Evolutionary conservation across 2,888 invertebrate species (phyloP).

Genomic region (Cybosia mesomella): DNA sequence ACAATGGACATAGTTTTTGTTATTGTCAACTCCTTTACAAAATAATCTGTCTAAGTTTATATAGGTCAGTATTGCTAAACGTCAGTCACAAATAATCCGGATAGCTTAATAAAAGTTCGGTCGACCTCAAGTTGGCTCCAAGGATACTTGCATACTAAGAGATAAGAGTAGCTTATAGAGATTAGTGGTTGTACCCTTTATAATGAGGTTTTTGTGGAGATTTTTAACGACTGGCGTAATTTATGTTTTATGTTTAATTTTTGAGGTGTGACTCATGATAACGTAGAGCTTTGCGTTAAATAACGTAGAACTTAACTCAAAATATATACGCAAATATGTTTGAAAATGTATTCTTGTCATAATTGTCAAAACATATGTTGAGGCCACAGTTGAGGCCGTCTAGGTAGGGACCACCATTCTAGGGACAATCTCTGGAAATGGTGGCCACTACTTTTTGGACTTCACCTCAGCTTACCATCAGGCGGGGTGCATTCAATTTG

Average conservation of each 20-base stretch:
- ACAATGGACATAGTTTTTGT: slow-evolving; percentile 8
- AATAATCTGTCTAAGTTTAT: slow-evolving; percentile 6
- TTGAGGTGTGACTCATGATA: background rate
- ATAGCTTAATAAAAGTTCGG: slow-evolving; percentile 35
- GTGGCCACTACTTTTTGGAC: too few species aligned
- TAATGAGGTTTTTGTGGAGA: slow-evolving; percentile 9
- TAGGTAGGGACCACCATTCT: too few species aligned
- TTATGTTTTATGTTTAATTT: background rate
- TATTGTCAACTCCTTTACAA: background rate
- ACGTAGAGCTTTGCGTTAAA: background rate
- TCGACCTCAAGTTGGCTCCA: slow-evolving; percentile 33
- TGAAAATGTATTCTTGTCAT: too few species aligned
- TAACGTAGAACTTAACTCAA: background rate
- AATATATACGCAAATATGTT: too few species aligned
- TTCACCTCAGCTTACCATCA: too few species aligned
- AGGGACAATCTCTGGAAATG: too few species aligned
- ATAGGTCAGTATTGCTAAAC: slow-evolving; percentile 3
- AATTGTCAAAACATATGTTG: too few species aligned
- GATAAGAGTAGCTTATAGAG: slow-evolving; percentile 35
- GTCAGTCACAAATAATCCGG: slow-evolving; percentile 23
- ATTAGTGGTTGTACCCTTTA: slow-evolving; percentile 20
- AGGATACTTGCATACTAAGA: slow-evolving; percentile 32
- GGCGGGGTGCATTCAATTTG: too few species aligned
- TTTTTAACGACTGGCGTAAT: background rate
- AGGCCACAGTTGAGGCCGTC: too few species aligned